A percentile compares a stretch with the other conserved stretches of the same genome.
Conservation (phyloP, 2,113 vertebrate species). For the Paraplagusia blochii region DNA sequence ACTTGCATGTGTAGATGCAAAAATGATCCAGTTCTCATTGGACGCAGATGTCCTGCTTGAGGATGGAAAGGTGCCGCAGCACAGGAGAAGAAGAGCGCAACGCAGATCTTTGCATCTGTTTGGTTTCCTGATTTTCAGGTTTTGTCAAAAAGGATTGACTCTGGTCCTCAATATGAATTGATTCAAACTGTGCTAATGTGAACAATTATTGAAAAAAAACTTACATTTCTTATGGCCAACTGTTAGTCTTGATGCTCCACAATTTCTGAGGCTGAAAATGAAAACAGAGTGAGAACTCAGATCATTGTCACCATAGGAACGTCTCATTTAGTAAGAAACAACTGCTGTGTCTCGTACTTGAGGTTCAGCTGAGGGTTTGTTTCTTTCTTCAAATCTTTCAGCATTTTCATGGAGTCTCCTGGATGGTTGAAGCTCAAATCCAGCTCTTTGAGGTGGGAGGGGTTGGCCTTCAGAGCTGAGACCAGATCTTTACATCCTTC, state of each 20-base stretch:
- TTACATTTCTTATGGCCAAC: conserved; percentile 1
- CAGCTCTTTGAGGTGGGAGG: conserved; percentile 1
- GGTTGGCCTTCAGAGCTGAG: not conserved
- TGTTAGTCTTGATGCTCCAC: not conserved
- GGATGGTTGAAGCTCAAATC: conserved; percentile 6
- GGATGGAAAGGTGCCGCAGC: too few relatives aligned
- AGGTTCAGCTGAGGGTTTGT: not conserved
- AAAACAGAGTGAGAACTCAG: not conserved
- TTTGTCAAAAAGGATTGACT: too few relatives aligned
- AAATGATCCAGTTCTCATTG: too few relatives aligned
- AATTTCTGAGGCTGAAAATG: not conserved
- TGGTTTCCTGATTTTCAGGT: too few relatives aligned
- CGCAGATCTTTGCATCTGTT: too few relatives aligned
- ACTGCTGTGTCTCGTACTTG: not conserved
- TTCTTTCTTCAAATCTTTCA: not conserved
- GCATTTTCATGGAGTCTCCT: not conserved
- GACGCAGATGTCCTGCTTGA: too few relatives aligned
- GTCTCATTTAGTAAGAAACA: too few relatives aligned
- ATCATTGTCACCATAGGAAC: not conserved
- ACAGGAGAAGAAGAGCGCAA: too few relatives aligned
- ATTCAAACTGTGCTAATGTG: not conserved
- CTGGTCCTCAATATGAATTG: too few relatives aligned
- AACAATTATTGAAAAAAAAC: not conserved
- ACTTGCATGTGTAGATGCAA: too few relatives aligned
- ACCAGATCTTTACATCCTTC: not conserved